phyloP scores from a whole-genome alignment of 2,113 vertebrate species.

The Chaetodon trifascialis region DNA sequence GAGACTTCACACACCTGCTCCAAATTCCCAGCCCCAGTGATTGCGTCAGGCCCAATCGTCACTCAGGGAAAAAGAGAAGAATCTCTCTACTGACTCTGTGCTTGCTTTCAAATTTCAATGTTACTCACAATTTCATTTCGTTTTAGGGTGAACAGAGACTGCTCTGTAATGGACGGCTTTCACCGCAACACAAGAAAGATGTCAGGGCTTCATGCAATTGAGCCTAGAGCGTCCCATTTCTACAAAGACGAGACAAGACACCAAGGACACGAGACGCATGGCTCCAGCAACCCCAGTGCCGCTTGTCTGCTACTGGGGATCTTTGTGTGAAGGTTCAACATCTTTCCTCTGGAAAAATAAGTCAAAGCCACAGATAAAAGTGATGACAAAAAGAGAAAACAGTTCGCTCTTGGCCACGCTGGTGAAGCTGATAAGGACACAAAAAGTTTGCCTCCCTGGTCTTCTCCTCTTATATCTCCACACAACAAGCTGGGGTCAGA shows the following conservation, averaged over 20 bases:
- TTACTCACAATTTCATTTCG: background rate
- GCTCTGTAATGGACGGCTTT: background rate
- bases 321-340: slow-evolving; percentile 4
- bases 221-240: background rate
- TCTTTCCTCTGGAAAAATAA: background rate
- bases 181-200: background rate
- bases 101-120: background rate
- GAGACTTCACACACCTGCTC: slow-evolving; percentile 38
- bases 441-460: background rate
- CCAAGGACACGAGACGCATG: background rate
- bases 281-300: background rate
- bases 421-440: slow-evolving; percentile 7
- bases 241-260: background rate
- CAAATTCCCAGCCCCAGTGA: slow-evolving; percentile 66
- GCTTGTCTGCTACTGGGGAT: background rate
- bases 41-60: background rate
- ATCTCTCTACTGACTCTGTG: slow-evolving; percentile 15
- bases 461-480: background rate
- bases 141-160: background rate
- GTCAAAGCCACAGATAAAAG: slow-evolving; percentile 21
- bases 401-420: background rate
- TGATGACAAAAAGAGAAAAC: slow-evolving; percentile 14
- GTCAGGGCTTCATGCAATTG: background rate
- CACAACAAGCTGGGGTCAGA: slow-evolving; percentile 7
- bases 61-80: background rate